phyloP scores from a whole-genome alignment of 2,797 vertebrate species.

The Ceryle rudis region DNA sequence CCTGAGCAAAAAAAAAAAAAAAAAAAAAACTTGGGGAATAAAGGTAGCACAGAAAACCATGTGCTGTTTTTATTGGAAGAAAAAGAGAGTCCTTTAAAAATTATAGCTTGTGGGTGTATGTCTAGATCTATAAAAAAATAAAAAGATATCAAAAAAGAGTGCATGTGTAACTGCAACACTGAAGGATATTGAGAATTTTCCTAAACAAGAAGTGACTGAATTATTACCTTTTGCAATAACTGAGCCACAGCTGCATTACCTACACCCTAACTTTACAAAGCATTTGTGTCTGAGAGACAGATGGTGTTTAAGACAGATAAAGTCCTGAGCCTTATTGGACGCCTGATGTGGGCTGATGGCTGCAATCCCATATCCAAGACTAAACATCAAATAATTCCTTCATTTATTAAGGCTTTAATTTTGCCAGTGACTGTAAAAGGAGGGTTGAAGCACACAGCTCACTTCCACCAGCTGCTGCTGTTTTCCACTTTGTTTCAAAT shows the following conservation, averaged over 20 bases:
- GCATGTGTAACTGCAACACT: not conserved
- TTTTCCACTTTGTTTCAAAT: not conserved
- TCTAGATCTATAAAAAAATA: not conserved
- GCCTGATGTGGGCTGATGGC: accelerated
- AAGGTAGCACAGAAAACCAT: not conserved
- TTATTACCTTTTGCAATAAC: not conserved
- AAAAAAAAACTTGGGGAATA: conserved; percentile 4
- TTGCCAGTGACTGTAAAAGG: not conserved
- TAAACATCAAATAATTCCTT: not conserved
- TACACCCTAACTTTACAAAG: not conserved
- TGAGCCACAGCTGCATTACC: not conserved
- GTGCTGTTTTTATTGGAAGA: conserved; percentile 39
- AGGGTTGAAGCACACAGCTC: not conserved
- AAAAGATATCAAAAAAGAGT: not conserved
- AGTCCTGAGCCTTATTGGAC: not conserved
- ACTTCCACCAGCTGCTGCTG: not conserved
- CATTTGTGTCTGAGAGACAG: not conserved
- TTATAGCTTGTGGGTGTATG: not conserved
- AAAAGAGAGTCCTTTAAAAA: conserved; percentile 43
- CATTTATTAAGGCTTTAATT: not conserved
- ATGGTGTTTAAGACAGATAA: not conserved
- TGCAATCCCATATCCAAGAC: not conserved
- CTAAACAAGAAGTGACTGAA: not conserved
- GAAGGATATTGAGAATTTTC: not conserved
- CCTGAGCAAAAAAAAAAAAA: not conserved